phyloP scores from a whole-genome alignment of 2,888 invertebrate species.

The Xestoiulus laeticollis region DNA sequence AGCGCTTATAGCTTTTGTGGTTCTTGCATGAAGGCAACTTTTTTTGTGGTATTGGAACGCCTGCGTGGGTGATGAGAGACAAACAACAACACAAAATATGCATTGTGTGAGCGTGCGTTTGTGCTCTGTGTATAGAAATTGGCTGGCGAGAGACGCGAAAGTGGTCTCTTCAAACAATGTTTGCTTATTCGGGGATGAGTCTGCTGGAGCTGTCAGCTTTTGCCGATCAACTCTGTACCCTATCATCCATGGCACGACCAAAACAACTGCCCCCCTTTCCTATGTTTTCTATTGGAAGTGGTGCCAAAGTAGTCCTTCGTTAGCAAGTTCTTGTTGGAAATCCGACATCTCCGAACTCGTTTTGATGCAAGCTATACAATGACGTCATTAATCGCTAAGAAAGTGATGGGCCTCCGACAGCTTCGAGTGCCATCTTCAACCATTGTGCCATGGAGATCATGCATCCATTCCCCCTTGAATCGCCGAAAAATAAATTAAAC shows the following conservation, averaged over 20 bases:
- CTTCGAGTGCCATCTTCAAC: no score
- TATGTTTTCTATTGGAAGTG: background rate
- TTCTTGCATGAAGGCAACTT: background rate
- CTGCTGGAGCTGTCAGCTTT: conserved; percentile 10
- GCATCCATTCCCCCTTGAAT: no score
- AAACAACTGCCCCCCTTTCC: background rate
- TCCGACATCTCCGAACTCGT: background rate
- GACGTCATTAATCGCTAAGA: conserved; percentile 2
- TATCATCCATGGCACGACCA: background rate
- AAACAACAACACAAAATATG: conserved; percentile 34
- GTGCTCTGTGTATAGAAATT: conserved; percentile 2
- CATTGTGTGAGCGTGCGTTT: conserved; percentile 16
- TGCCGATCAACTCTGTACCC: background rate
- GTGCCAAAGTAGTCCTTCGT: conserved; percentile 17
- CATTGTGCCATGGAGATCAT: no score
- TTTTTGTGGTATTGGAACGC: background rate
- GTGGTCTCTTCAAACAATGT: conserved; percentile 16
- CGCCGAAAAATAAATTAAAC: no score
- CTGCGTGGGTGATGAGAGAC: conserved; percentile 24
- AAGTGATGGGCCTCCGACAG: background rate
- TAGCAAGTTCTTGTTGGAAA: background rate
- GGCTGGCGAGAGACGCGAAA: conserved; percentile 6
- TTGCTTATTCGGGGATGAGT: background rate
- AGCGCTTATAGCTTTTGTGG: background rate
- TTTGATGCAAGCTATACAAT: background rate